Conservation (phyloP, 2,888 invertebrate genomes). For the Archips crataeganus region DNA sequence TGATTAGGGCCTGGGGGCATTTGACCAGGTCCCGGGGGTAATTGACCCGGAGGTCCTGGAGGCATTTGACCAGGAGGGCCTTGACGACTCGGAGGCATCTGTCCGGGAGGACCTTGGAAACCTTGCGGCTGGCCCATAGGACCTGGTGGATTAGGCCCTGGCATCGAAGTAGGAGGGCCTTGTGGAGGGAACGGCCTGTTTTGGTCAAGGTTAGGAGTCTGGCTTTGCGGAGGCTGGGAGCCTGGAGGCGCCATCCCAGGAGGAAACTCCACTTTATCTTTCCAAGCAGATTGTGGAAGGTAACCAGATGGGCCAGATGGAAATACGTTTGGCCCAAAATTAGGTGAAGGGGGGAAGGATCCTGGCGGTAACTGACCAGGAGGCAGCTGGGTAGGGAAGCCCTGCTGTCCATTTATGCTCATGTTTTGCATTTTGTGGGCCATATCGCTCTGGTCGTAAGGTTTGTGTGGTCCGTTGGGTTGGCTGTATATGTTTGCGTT, state of each 20-base stretch:
- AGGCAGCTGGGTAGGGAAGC: conserved; percentile 69
- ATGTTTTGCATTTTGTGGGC: conserved; percentile 80
- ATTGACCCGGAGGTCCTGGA: conserved; percentile 50
- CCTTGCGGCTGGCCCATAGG: conserved; percentile 48
- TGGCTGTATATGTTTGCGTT: conserved; percentile 73
- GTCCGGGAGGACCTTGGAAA: conserved; percentile 48
- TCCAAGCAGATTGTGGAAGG: conserved; percentile 44
- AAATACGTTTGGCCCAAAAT: conserved; percentile 55
- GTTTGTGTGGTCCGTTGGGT: conserved; percentile 65
- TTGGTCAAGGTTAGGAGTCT: conserved; percentile 36
- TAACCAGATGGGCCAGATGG: conserved; percentile 63
- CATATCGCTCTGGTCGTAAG: conserved; percentile 67
- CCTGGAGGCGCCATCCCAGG: conserved; percentile 34
- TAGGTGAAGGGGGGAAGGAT: conserved; percentile 63
- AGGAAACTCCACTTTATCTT: conserved; percentile 9
- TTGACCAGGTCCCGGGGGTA: conserved; percentile 50
- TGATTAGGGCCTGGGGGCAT: conserved; percentile 54
- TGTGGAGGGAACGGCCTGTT: conserved; percentile 28
- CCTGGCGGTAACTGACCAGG: conserved; percentile 62
- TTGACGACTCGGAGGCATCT: conserved; percentile 52
- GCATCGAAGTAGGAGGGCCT: conserved; percentile 21
- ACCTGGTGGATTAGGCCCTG: conserved; percentile 26
- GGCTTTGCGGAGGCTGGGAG: conserved; percentile 40
- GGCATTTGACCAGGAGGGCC: conserved; percentile 56
- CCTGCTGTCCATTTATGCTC: conserved; percentile 74